A percentile compares a stretch with the other conserved stretches of the same genome.
These are phyloP conservation scores for Zoroaster sp. DNA, from an alignment of 53 echinoderm and acorn worm genomes.

Conservation along the genomic window DNA sequence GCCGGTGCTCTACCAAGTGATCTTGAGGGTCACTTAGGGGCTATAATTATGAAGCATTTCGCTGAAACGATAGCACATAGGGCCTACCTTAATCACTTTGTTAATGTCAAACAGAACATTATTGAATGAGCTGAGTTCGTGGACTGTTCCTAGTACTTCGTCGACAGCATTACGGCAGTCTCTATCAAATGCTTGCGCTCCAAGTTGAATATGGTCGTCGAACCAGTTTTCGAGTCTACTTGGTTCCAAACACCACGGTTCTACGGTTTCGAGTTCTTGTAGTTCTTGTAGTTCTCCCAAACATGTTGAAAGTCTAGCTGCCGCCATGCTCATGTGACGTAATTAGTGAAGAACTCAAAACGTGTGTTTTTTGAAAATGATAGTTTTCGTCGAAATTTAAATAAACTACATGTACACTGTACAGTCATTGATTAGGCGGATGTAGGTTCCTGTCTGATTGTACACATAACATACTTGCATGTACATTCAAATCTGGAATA, in stretches of 20 bases:
- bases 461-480: no score
- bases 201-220: background rate
- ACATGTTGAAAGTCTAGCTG: background rate
- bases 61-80: no score
- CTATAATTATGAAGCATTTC: no score
- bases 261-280: background rate
- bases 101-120: background rate
- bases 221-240: background rate
- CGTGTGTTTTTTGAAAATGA: no score
- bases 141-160: background rate
- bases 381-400: no score
- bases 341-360: no score
- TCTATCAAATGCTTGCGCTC: background rate
- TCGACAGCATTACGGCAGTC: background rate
- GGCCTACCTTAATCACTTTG: background rate
- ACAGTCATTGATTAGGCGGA: no score
- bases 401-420: no score
- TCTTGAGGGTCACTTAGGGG: no score
- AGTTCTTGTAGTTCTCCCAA: background rate
- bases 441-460: no score
- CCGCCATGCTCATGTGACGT: background rate
- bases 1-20: no score
- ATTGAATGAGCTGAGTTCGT: background rate
- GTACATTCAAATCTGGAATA: no score
- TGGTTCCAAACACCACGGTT: background rate